Evolutionary conservation across 2,888 invertebrate genomes (phyloP), one percentile per base, ranked within the genome.

Genomic region (Coecobrya sp.): DNA sequence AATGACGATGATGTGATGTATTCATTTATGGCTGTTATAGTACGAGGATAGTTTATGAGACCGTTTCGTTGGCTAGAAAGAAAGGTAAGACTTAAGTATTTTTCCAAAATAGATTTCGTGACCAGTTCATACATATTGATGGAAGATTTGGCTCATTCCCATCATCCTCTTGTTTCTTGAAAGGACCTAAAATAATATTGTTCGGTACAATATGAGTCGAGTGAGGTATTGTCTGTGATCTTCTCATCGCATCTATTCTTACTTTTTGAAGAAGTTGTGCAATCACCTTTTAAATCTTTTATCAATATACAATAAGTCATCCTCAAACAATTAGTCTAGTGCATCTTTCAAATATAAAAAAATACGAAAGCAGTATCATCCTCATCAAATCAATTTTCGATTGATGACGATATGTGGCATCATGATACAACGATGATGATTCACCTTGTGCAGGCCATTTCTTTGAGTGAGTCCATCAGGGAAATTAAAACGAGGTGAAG

Each of bases 31-130:
- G 36, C 36, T 36, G 36, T 36, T 25, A 22, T 42, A 42, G 19
- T 16, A 42, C 25, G 49, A n/a, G n/a, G n/a, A 22, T 81, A 81
- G n/a, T 55, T 30, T 49, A 52, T 19, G 25, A 45, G 19, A 52
- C 16, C 49, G 16, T 49, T 52, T 19, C 0, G 11, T 49, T n/a
- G n/a, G n/a, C n/a, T n/a, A 55, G 3, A 25, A 49, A 79, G 4
- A 8, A 49, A 49, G 22, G 52, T 7, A 36, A 62, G 86, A 36
- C 45, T 59, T 59, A n/a, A 52, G 25, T 65, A 70, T 76, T n/a
- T 42, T 73, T 86, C 86, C 30, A 65, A 89, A 88, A 88, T 88
- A 82, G 89, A 89, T 68, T 82, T 89, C 89, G 89, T 89, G 89
- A 89, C 89, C 27, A 65, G 52, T n/a, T 79, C 55, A 81, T 79